These are phyloP conservation scores for Temnothorax nylanderi DNA, from an alignment of 1,140 invertebrate genomes.

Conservation along the genomic window DNA sequence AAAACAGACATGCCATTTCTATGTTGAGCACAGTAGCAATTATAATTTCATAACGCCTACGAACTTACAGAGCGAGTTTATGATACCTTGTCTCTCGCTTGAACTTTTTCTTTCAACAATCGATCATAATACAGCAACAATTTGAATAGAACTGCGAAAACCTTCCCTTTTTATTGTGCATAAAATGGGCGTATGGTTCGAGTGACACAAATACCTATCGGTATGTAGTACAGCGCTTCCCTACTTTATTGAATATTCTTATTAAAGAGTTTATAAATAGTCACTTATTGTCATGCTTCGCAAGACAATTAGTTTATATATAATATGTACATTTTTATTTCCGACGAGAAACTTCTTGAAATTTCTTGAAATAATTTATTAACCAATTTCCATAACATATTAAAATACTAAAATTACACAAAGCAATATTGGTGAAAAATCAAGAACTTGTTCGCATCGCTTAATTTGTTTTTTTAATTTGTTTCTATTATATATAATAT, in stretches of 20 bases:
- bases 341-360: background rate
- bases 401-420: background rate
- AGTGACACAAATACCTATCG: conserved; percentile 43
- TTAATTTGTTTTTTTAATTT: conserved; percentile 7
- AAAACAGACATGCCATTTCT: background rate
- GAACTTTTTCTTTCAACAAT: conserved; percentile 22
- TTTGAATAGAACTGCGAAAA: background rate
- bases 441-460: background rate
- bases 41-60: conserved; percentile 7
- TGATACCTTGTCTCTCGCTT: background rate
- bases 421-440: background rate
- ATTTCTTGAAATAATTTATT: background rate
- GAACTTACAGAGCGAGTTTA: background rate
- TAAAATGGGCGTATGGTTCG: conserved; percentile 14
- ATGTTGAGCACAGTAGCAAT: background rate
- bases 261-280: conserved; percentile 2
- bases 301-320: background rate
- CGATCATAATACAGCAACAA: conserved; percentile 8
- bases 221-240: background rate
- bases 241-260: conserved; percentile 16
- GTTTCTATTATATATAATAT: background rate
- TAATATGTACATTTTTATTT: conserved; percentile 4
- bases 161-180: conserved; percentile 33
- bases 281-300: background rate
- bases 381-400: background rate